phyloP scores from a whole-genome alignment of 2,888 invertebrate species.

The Diplazon laetatorius region DNA sequence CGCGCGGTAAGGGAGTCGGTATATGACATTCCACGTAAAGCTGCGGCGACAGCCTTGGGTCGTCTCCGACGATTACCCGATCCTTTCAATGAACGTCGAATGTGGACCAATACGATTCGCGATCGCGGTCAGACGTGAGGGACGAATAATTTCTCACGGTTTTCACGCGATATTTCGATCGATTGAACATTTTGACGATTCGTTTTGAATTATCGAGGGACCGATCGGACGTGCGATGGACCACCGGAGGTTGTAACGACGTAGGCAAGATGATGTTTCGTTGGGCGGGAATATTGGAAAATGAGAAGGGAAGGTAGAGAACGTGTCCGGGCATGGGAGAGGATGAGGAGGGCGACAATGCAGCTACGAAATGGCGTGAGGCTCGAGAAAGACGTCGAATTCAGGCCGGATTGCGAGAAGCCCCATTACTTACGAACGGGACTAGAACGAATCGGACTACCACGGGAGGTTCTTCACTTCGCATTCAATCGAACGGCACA shows the following conservation, averaged over 20 bases:
- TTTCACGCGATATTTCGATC: not conserved
- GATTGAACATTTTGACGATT: conserved; percentile 4
- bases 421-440: conserved; percentile 56
- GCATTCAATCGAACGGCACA: conserved; percentile 65
- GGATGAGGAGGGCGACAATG: conserved; percentile 1
- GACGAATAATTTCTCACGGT: not conserved
- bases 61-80: not conserved
- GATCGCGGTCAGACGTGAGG: conserved; percentile 2
- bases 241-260: not conserved
- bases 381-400: conserved; percentile 42
- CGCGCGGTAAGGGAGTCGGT: not conserved
- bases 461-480: conserved; percentile 44
- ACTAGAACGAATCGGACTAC: conserved; percentile 53
- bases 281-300: not conserved
- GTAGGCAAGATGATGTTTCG: not conserved
- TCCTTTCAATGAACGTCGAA: not conserved
- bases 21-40: conserved; percentile 12
- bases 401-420: conserved; percentile 43
- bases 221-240: not conserved
- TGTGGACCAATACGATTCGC: not conserved
- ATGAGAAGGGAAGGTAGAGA: conserved; percentile 2
- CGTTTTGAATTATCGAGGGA: not conserved
- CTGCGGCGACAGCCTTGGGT: not conserved
- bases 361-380: conserved; percentile 7
- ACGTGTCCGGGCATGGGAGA: not conserved